phyloP scores from a whole-genome alignment of 2,113 vertebrate genomes.

The Plecturocebus donacophilus region DNA sequence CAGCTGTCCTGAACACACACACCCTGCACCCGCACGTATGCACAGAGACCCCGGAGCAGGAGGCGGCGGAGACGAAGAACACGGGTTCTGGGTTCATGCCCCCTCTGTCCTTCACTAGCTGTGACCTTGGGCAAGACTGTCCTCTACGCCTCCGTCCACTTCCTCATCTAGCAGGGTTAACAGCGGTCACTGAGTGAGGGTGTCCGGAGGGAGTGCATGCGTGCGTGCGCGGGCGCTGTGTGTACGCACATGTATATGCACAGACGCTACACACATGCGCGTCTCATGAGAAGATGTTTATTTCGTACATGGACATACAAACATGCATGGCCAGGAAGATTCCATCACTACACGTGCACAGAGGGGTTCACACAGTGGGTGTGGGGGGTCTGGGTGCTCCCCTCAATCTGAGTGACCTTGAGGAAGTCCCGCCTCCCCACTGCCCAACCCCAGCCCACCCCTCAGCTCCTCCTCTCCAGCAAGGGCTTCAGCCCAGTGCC shows the following conservation, averaged over 20 bases:
- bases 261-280: constrained; percentile 79
- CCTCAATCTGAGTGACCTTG: constrained; percentile 63
- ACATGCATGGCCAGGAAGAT: constrained; percentile 72
- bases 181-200: background rate
- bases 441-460: background rate
- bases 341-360: constrained; percentile 40
- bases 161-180: background rate
- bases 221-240: background rate
- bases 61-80: background rate
- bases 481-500: background rate
- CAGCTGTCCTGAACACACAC: background rate
- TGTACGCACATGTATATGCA: constrained; percentile 69
- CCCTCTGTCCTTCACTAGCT: background rate
- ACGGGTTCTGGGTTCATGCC: too few species aligned
- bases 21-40: background rate
- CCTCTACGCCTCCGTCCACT: background rate
- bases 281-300: constrained; percentile 79
- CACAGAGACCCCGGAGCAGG: background rate
- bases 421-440: background rate
- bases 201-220: background rate
- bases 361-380: background rate
- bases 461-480: constrained; percentile 5
- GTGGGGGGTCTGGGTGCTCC: background rate
- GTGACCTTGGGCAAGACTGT: constrained; percentile 6
- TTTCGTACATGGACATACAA: constrained; percentile 72